Evolutionary conservation across 2,797 vertebrate species (phyloP).

Genomic region (Pangasius mekongensis): DNA sequence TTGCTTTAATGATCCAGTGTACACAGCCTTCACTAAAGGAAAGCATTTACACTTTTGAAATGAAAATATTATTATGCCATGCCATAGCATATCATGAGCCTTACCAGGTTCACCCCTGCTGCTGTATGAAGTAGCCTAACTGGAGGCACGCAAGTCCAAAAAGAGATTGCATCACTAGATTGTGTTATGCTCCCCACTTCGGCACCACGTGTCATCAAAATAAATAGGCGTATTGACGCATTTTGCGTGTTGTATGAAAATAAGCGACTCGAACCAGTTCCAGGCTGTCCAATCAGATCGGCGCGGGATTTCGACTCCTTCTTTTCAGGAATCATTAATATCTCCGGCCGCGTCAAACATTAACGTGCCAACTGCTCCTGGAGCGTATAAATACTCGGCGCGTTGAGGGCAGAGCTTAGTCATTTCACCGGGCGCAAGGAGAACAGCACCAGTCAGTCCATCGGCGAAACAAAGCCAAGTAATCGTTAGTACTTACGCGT

Average conservation of each 20-base stretch:
- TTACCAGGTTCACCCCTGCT: background rate
- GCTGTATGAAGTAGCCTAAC: background rate
- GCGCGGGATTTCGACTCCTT: constrained; percentile 75
- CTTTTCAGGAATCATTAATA: constrained; percentile 83
- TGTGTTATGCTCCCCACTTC: constrained; percentile 26
- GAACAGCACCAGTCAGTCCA: background rate
- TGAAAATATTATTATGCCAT: background rate
- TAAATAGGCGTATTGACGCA: constrained; percentile 70
- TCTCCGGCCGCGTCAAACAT: constrained; percentile 80
- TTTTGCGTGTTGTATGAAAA: constrained; percentile 73
- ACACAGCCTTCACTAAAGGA: background rate
- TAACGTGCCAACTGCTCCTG: constrained; percentile 58
- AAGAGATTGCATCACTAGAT: constrained; percentile 26
- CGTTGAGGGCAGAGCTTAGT: constrained; percentile 64
- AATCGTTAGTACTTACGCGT: background rate
- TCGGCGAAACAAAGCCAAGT: background rate
- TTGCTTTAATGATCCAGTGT: background rate
- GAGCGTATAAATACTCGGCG: constrained; percentile 79
- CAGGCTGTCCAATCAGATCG: constrained; percentile 72
- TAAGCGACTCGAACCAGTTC: constrained; percentile 65
- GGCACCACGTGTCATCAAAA: constrained; percentile 68
- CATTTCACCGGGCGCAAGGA: constrained; percentile 19
- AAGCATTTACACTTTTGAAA: background rate
- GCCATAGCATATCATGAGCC: background rate
- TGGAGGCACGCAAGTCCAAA: constrained; percentile 24